phyloP scores from a whole-genome alignment of 2,797 vertebrate species.

The Uromys caudimaculatus region DNA sequence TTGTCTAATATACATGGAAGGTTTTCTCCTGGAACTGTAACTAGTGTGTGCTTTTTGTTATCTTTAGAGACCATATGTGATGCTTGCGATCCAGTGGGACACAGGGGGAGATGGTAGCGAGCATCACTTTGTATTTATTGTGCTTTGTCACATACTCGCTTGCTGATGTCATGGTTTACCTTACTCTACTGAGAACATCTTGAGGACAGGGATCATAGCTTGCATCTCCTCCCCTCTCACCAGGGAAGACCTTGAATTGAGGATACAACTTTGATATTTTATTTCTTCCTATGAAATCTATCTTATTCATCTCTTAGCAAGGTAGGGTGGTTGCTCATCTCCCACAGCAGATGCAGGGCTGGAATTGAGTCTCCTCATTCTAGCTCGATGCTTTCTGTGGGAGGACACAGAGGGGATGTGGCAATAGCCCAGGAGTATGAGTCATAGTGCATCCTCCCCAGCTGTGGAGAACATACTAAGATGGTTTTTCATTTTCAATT shows the following conservation, averaged over 20 bases:
- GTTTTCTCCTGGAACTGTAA: not conserved
- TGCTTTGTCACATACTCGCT: not conserved
- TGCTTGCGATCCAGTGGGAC: not conserved
- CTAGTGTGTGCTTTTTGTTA: not conserved
- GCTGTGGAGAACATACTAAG: not conserved
- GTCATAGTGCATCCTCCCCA: not conserved
- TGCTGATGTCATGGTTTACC: not conserved
- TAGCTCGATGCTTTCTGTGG: not conserved
- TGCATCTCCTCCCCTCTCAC: not conserved
- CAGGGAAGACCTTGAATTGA: not conserved
- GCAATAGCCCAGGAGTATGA: not conserved
- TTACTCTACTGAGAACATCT: not conserved
- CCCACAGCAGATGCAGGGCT: not conserved
- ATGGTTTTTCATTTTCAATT: slow-evolving; percentile 11
- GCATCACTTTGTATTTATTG: not conserved
- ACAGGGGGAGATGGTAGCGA: not conserved
- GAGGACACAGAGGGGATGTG: not conserved
- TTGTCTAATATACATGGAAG: not conserved
- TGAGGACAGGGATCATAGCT: not conserved
- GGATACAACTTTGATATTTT: not conserved
- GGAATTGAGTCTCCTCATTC: not conserved
- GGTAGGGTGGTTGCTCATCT: not conserved
- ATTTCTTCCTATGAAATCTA: not conserved
- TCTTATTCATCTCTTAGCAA: not conserved
- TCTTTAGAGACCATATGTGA: not conserved